Evolutionary conservation across 2,797 vertebrate genomes (phyloP), one percentile per base, ranked within the genome.

Genomic region (Melanotaenia boesemani): DNA sequence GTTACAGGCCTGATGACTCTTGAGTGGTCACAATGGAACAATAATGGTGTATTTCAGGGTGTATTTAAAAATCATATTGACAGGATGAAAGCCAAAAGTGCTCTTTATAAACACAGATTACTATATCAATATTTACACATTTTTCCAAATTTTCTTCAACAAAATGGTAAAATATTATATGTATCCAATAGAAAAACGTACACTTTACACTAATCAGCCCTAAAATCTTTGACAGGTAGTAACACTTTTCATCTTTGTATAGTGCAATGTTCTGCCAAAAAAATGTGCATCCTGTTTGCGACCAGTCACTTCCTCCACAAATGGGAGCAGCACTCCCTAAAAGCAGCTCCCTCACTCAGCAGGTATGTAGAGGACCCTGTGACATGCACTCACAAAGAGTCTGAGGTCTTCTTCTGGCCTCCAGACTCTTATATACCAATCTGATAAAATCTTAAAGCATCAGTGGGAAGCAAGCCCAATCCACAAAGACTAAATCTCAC

Each of bases 11-110:
- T 30, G 59, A 58, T 57, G 74, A 68, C 50, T 63, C 76, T 63
- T 68, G 67, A 86, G 65, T 74, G 41, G 55, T 68, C 80, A 56
- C 70, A 79, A 20, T 74, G 58, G 68, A 69, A 50, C 37, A 70
- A 30, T 80, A 80, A 88, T 82, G 85, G 77, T 30, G 30, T 30
- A 30, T 30, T 79, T 68, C 63, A 58, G 44, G 52, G 70, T 63
- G 60, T 63, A 63, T 22, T 55, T 32, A 22, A 63, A 68, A 74
- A 60, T 26, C 54, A 26, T 41, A 26, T 32, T 72, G 62, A 81
- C 84, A 77, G 58, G 74, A 66, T 48, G 44, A 70, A 75, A 58
- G 22, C 66, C 65, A 61, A 3, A 56, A 55, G 10, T 65, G 44
- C 61, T 46, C 39, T 12, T 70, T 11, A 1, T 46, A 52, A 26